These are phyloP conservation scores for Cryptocephalus primarius DNA, from an alignment of 2,888 invertebrate species.

Conservation along the genomic window DNA sequence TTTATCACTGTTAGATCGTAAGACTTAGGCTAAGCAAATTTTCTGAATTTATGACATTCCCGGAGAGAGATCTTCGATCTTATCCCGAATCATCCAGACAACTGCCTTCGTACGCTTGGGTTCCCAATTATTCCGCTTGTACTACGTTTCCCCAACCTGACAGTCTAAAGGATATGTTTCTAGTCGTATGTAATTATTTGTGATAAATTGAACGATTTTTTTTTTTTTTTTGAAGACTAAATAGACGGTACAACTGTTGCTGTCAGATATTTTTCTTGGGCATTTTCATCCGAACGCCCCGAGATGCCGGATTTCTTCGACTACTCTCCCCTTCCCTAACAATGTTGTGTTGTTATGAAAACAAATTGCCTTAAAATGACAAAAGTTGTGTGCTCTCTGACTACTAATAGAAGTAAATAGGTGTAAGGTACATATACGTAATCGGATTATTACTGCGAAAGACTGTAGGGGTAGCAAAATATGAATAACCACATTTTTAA, in stretches of 20 bases:
- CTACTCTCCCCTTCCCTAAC: no score
- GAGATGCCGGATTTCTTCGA: no score
- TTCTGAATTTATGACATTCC: constrained; percentile 20
- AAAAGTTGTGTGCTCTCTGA: constrained; percentile 27
- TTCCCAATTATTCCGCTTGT: no score
- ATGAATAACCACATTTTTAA: constrained; percentile 12
- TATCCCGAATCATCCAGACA: no score
- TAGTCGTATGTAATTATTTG: constrained; percentile 1
- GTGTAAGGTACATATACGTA: constrained; percentile 8
- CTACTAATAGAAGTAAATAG: constrained; percentile 3
- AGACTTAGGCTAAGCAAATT: constrained; percentile 9
- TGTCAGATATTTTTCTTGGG: neutral
- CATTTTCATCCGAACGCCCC: no score
- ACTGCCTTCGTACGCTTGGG: no score
- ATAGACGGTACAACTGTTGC: neutral
- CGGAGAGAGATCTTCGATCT: neutral
- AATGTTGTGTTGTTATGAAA: constrained; percentile 2
- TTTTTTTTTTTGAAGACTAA: neutral
- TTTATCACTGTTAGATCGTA: constrained; percentile 14
- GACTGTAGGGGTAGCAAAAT: constrained; percentile 38
- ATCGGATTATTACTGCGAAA: constrained; percentile 21
- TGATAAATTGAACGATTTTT: neutral
- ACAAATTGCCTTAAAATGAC: constrained; percentile 27
- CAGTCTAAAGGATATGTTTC: neutral
- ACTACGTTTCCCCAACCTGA: no score